A percentile compares a stretch with the other conserved stretches of the same genome.
Conservation (phyloP, 2,888 invertebrate genomes). For the Aphidius colemani region DNA sequence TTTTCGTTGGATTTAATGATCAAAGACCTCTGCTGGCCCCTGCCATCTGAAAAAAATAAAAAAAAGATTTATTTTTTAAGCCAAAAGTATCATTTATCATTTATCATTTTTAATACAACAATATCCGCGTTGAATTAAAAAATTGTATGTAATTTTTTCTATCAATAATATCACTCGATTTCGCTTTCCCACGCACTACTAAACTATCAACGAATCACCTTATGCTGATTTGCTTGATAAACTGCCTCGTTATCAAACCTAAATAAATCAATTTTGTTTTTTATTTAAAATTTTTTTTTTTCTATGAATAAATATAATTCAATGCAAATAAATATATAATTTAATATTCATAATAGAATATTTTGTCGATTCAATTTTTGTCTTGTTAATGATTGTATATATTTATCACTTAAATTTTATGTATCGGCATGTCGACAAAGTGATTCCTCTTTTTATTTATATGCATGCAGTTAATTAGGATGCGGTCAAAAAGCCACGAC, state of each 20-base stretch:
- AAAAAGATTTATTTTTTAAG: not conserved
- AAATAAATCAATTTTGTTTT: conserved; percentile 15
- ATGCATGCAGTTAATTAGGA: conserved; percentile 38
- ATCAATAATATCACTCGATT: conserved; percentile 7
- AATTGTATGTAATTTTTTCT: not conserved
- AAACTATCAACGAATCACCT: conserved; percentile 17
- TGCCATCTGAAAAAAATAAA: no score
- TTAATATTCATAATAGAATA: no score
- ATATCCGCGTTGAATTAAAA: not conserved
- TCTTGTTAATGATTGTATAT: no score
- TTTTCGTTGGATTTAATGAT: no score
- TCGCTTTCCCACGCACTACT: conserved; percentile 23
- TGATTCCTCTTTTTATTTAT: conserved; percentile 38
- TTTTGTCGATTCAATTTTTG: no score
- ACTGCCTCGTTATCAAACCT: conserved; percentile 28
- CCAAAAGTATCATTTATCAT: not conserved
- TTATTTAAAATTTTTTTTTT: no score
- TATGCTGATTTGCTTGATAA: conserved; percentile 28
- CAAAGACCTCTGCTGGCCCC: no score
- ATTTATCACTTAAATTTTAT: no score
- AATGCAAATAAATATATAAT: no score
- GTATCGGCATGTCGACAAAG: conserved; percentile 29
- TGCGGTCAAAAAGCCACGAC: conserved; percentile 36
- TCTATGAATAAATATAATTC: no score
- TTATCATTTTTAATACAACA: no score